Evolutionary conservation across 2,113 vertebrate species (phyloP), one percentile per base, ranked within the genome.

Genomic region (Isichthys henryi): DNA sequence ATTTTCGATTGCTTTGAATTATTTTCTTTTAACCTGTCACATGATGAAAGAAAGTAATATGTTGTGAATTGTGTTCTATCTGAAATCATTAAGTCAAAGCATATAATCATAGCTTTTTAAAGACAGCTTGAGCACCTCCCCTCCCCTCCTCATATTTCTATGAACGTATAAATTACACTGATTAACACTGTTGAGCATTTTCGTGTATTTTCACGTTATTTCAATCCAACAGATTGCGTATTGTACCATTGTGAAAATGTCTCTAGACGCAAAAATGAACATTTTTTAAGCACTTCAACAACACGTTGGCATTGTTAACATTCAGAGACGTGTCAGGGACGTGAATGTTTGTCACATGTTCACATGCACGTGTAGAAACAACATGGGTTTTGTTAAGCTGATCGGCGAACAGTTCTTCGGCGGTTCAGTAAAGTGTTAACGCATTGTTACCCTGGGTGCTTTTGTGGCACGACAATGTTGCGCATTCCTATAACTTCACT

Each of bases 221-320:
- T 95, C 91, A 92, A 92, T 93, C 74, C 91, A 94, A 95, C 96
- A 95, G 92, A 94, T 94, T 95, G 94, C 93, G 92, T 92, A 93
- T 94, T 94, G 94, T 92, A 91, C 84, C 91, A 88, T 93, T 92
- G 94, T 89, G 91, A 93, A 92, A 93, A 94, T 89, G 92, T 95
- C 92, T 94, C 92, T 92, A 93, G 93, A 94, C 95, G 96, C 94
- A 93, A 95, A 95, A 92, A 94, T 92, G 92, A 91, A 90, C 94
- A 56, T 80, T 89, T 93, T 94, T 94, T 94, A 94, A 95, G 93
- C 91, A 49, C 88, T 62, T 89, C 91, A 39, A 93, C 93, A 92
- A 92, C 94, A 94, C 94, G 52, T 93, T 92, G 91, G 92, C 92
- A 92, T 92, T 94, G 94, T 95, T 95, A 95, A 92, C 95, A 94